Conservation (phyloP, 2,113 vertebrate species). For the Thinocorus orbignyianus region DNA sequence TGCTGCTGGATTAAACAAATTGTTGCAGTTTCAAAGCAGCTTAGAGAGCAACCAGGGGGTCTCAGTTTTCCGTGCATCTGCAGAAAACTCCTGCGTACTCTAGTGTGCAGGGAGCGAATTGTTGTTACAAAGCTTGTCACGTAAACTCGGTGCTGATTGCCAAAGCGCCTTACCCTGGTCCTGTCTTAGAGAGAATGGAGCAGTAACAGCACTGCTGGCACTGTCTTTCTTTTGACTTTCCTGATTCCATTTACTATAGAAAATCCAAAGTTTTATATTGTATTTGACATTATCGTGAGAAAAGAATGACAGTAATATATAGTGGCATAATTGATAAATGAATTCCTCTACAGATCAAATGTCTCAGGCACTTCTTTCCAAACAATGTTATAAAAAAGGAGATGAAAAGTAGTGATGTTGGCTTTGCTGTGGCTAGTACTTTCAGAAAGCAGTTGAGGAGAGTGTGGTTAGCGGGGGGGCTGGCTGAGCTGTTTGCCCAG, state of each 20-base stretch:
- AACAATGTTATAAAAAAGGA: not conserved
- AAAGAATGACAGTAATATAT: not conserved
- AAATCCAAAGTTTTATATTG: slow-evolving; percentile 35
- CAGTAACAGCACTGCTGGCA: not conserved
- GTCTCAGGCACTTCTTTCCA: slow-evolving; percentile 1
- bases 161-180: slow-evolving; percentile 46
- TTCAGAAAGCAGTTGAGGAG: not conserved
- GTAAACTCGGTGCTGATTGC: slow-evolving; percentile 64
- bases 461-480: not conserved
- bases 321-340: not conserved
- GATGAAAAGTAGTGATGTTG: not conserved
- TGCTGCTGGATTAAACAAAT: slow-evolving; percentile 16
- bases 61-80: slow-evolving; percentile 8
- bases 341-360: not conserved
- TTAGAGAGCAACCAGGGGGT: not conserved
- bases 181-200: not conserved
- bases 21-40: slow-evolving; percentile 9
- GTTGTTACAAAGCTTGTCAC: not conserved
- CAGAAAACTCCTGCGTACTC: not conserved
- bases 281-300: slow-evolving; percentile 1
- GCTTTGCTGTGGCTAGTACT: not conserved
- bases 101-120: not conserved
- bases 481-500: not conserved
- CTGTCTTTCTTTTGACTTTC: not conserved
- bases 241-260: slow-evolving; percentile 6